Evolutionary conservation across 2,113 vertebrate genomes (phyloP).

Genomic region (Catharus minimus): DNA sequence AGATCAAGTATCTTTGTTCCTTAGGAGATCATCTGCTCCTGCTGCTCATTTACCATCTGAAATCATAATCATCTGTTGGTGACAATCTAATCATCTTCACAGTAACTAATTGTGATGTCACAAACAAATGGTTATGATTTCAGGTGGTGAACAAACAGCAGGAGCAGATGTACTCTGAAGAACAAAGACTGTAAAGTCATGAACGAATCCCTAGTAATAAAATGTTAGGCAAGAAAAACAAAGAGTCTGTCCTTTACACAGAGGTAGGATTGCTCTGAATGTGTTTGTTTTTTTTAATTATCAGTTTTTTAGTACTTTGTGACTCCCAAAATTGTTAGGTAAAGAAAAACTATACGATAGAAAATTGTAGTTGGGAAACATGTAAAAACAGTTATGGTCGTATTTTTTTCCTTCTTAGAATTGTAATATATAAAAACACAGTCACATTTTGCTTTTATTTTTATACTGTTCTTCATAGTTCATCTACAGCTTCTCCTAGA

Average conservation of each 20-base stretch:
- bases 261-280: conserved; percentile 4
- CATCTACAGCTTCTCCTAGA: not conserved
- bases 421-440: not conserved
- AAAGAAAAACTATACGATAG: not conserved
- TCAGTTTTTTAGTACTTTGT: not conserved
- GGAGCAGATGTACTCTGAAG: conserved; percentile 67
- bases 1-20: conserved; percentile 62
- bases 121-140: conserved; percentile 71
- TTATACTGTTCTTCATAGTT: not conserved
- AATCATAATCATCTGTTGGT: conserved; percentile 69
- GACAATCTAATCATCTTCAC: conserved; percentile 63
- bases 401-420: not conserved
- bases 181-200: conserved; percentile 65
- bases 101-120: conserved; percentile 67
- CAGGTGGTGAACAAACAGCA: conserved; percentile 72
- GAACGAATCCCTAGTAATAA: conserved; percentile 49
- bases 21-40: conserved; percentile 62
- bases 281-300: not conserved
- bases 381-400: not conserved
- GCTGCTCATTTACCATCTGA: conserved; percentile 70
- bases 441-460: not conserved
- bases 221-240: conserved; percentile 60
- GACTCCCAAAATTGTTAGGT: not conserved
- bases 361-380: not conserved
- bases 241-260: not conserved